Base-by-base conservation (phyloP, 2,888 invertebrate genomes). In the Cheilosia soror region DNA sequence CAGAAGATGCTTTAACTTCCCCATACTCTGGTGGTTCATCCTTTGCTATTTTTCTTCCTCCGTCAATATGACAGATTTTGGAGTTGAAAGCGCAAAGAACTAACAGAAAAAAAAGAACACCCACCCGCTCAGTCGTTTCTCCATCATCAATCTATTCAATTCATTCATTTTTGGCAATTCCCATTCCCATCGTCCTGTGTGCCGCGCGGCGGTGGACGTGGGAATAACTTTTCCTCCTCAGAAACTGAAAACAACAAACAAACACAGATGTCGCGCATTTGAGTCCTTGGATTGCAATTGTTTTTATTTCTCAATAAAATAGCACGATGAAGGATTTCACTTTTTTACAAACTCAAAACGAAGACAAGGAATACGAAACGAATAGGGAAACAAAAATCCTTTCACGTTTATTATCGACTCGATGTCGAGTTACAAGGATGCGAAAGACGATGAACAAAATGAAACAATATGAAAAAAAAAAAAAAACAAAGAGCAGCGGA, bases 271-370 rank as follows among this genome's bases (percentile, higher is more conserved):
- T 81, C 76, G 81, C 81, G 62, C 72, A 76, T 81, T 77, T 72
- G 66, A 72, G 62, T 85, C 66, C 53, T 85, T 63, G 57, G 44
- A 80, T 85, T 85, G 85, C 80, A 81, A 81, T 81, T 85, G 76
- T 81, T 85, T 81, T 85, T 85, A 81, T 81, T 85, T 85, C 71
- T 81, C 76, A 81, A 85, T 77, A 83, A 83, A 78, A 33, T 53
- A 58, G 68, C n/a, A 78, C 62, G 58, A 55, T 3, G 57, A 60
- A 20, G 51, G 42, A 57, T 44, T 44, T 60, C 31, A 13, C 15
- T 29, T 33, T 55, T 20, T 73, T 57, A 37, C 42, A 42, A 55
- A 29, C 25, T 27, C 15, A 57, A 58, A 47, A 25, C 33, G 1
- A 63, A 33, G 20, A 42, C 51, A 42, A 58, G 40, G 15, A 47